Base-by-base conservation (phyloP, 2,888 invertebrate species). In the Nematopogon swammerdamellus region DNA sequence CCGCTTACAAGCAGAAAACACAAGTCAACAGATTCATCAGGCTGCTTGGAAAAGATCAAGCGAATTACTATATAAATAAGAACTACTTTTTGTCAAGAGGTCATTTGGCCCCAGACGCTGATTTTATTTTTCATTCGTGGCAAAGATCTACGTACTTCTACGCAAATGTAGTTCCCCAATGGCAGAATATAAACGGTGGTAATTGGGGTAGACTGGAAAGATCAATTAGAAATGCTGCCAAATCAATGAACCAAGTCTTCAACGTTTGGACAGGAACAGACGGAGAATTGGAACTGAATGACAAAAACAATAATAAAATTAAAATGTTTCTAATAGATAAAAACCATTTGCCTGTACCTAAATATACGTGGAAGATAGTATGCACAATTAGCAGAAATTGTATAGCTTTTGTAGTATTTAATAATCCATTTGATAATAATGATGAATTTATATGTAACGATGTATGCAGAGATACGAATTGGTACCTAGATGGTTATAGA, bases 51-150 rank as follows among this genome's bases (percentile, higher is more conserved):
- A 54, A 61, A 6, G 55, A 53, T 14, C 44, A 60, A 42, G 63
- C 66, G 0, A 54, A 66, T 20, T 52, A 59, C 10, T 76, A 68
- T 52, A 60, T 74, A 10, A 62, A 58, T 46, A 52, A 56, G 8
- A 60, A 57, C 20, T 64, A 63, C 10, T 76, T 60, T 58, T 55
- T 81, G 49, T 62, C 77, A 2, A 61, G 76, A 43, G 82, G 82
- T 3, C 82, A 83, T 57, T 60, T 82, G 46, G 63, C 80, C 3
- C 80, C 82, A 6, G 75, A 75, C 59, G 80, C 71, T 3, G 82
- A 83, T 62, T 81, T 80, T 59, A 59, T 80, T 44, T 68, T 72
- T 52, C 65, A 67, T 5, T 65, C 70, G 48, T 69, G 70, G 54
- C 79, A 81, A 56, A 66, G 67, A 50, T 62, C 73, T 1, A 80